Percentiles rank a stretch among this genome's conserved stretches.
Conservation (phyloP, 2,797 vertebrate species). For the Trachops cirrhosus region DNA sequence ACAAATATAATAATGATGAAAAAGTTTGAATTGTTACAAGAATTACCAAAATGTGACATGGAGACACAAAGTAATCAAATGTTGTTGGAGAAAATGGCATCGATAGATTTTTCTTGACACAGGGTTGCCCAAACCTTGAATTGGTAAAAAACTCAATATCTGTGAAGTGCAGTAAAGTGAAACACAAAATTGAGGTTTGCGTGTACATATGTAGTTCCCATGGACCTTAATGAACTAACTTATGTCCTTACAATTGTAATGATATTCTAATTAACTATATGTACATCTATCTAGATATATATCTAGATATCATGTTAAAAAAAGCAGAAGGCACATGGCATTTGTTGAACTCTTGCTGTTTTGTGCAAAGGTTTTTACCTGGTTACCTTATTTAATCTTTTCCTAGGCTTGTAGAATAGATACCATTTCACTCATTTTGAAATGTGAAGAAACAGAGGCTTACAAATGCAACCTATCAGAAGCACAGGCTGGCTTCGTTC, state of each 20-base stretch:
- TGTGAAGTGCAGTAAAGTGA: not conserved
- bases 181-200: not conserved
- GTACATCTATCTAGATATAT: too few relatives aligned
- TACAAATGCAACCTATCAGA: not conserved
- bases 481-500: not conserved
- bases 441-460: not conserved
- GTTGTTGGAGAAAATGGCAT: not conserved
- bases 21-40: not conserved
- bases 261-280: not conserved
- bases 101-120: not conserved
- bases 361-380: not conserved
- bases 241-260: not conserved
- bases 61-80: not conserved
- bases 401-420: not conserved
- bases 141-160: not conserved
- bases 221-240: not conserved
- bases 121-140: not conserved
- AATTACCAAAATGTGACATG: not conserved
- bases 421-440: not conserved
- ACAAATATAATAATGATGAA: not conserved
- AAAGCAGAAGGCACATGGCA: not conserved
- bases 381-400: not conserved
- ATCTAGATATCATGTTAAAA: not conserved
- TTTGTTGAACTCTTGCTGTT: not conserved
- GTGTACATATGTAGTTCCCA: not conserved